Percentiles rank a stretch among this genome's conserved stretches.
Evolutionary conservation across 1,140 invertebrate species (phyloP).

Genomic region (Brachionus koreanus): DNA sequence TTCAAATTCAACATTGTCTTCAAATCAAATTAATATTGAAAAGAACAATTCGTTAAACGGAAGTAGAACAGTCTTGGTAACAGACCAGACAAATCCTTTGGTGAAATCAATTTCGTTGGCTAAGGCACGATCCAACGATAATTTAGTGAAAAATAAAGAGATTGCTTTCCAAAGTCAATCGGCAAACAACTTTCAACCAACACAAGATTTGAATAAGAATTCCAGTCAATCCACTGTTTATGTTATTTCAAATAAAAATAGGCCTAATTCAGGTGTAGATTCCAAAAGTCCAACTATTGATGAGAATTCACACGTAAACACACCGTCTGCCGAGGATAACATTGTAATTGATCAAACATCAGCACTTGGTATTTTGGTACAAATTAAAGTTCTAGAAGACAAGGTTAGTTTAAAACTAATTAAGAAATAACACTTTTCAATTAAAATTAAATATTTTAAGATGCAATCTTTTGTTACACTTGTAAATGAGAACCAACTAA

Average conservation of each 20-base stretch:
- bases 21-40: slow-evolving; percentile 1
- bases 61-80: background rate
- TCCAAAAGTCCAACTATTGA: slow-evolving; percentile 14
- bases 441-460: background rate
- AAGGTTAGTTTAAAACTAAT: background rate
- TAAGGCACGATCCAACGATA: background rate
- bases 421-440: background rate
- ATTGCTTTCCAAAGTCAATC: background rate
- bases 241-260: background rate
- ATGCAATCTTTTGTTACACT: slow-evolving; percentile 44
- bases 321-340: background rate
- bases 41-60: slow-evolving; percentile 7
- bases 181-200: background rate
- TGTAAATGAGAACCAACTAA: slow-evolving; percentile 40
- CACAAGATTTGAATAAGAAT: background rate
- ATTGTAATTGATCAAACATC: slow-evolving; percentile 27
- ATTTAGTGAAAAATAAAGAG: background rate
- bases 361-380: slow-evolving; percentile 21
- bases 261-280: background rate
- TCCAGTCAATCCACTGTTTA: slow-evolving; percentile 23
- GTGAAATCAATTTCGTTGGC: background rate
- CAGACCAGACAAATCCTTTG: background rate
- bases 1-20: slow-evolving; percentile 5
- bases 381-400: slow-evolving; percentile 34
- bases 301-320: background rate